Base-by-base conservation (phyloP, 2,113 vertebrate genomes). In the Hydrolagus affinis region DNA sequence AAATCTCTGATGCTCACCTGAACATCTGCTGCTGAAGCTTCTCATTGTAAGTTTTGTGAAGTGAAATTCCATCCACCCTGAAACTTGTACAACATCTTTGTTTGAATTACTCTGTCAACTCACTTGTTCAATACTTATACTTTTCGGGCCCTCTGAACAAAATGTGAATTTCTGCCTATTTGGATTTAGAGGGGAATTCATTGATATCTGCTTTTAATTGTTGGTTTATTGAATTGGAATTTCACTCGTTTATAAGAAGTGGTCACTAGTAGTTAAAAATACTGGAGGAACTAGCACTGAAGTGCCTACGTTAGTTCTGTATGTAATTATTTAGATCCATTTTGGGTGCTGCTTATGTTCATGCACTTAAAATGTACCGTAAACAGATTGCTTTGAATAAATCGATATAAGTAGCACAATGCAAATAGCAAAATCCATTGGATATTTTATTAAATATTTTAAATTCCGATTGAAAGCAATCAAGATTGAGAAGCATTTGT, bases 401-500 rank as follows among this genome's bases (percentile, higher is more conserved):
- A 68, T 28, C 28, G 32, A 11, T 83, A 66, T 83, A 62, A 32
- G 28, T 4, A 83, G 10, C 21, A 17, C 11, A 68, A 32, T 66
- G 66, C 28, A 83, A 83, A 30, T 17, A 30, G 25, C 64, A 60
- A 44, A 83, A 83, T 64, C 60, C 11, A 66, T 56, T 66, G 64
- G 62, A 83, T 83, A 68, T 66, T 32, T 23, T 28, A 64, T 28
- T 80, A 23, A 64, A 80, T 28, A 64, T 64, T 4, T 80, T 80
- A 62, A 64, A 62, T 64, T 80, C 77, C 64, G 76, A 80, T 80
- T 62, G 77, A 80, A 64, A 80, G 19, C 77, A 83, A 66, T 83
- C 25, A 83, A 66, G 78, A 66, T 83, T 28, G n/a, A 66, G 19
- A 77, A 83, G 1, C 66, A 83, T 83, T 83, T 83, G 62, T 66